Evolutionary conservation across 53 echinoderm and acorn worm species (phyloP).

Genomic region (Arbacia lixula): DNA sequence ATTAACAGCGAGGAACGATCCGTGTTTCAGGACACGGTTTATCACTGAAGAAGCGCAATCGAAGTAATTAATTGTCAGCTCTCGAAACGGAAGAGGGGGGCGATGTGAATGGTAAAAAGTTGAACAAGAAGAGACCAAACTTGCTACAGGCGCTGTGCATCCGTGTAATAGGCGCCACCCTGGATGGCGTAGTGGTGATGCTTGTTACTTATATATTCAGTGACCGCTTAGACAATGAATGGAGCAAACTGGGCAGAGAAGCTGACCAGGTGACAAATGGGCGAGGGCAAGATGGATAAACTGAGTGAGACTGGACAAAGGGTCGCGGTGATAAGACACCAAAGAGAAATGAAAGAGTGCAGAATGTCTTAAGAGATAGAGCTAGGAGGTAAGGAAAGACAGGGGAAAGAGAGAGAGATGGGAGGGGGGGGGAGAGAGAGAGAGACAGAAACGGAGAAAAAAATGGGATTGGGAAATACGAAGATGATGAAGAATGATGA

Average conservation of each 20-base stretch:
- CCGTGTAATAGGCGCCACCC: too few species aligned
- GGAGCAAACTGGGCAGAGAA: constrained; percentile 1
- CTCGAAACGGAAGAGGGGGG: too few species aligned
- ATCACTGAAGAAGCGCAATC: too few species aligned
- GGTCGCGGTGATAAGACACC: background rate
- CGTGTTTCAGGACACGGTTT: too few species aligned
- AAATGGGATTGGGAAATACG: constrained; percentile 33
- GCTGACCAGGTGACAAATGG: constrained; percentile 19
- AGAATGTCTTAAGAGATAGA: background rate
- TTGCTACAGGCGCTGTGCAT: too few species aligned
- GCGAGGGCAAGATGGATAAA: background rate
- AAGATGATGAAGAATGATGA: constrained; percentile 39
- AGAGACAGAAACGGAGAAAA: constrained; percentile 10
- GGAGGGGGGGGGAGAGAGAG: background rate
- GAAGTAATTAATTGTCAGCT: too few species aligned
- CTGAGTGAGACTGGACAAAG: constrained; percentile 20
- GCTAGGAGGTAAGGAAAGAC: too few species aligned
- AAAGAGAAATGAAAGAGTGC: constrained; percentile 34
- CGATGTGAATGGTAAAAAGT: too few species aligned
- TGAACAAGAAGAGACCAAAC: too few species aligned
- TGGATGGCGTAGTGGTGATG: too few species aligned
- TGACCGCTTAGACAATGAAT: background rate
- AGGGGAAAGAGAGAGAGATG: constrained; percentile 20
- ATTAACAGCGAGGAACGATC: too few species aligned
- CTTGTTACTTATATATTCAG: too few species aligned